Evolutionary conservation across 1,140 invertebrate genomes (phyloP).

Genomic region (Temnothorax longispinosus): DNA sequence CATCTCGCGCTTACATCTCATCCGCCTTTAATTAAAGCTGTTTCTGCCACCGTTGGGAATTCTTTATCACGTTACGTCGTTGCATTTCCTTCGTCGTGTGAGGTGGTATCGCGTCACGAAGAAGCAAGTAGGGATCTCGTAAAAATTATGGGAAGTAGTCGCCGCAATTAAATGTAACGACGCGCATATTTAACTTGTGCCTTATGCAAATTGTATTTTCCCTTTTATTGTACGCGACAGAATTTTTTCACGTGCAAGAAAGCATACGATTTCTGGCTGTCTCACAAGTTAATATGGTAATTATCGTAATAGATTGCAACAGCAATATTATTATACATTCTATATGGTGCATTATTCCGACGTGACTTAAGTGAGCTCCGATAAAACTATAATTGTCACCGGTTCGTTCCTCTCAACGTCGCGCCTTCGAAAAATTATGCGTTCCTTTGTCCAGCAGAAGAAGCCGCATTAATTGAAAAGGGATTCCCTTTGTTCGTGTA

Average conservation of each 20-base stretch:
- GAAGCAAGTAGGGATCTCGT: background rate
- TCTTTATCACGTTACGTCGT: conserved; percentile 34
- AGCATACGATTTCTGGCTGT: background rate
- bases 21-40: conserved; percentile 44
- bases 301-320: conserved; percentile 1
- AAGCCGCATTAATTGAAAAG: conserved; percentile 29
- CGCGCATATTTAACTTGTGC: background rate
- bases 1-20: conserved; percentile 18
- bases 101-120: background rate
- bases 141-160: background rate
- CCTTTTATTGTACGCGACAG: background rate
- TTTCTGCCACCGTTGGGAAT: conserved; percentile 10
- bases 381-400: conserved; percentile 20
- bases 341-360: background rate
- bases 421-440: conserved; percentile 39
- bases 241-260: background rate
- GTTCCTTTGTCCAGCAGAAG: conserved; percentile 39
- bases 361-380: background rate
- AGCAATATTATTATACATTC: conserved; percentile 16
- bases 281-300: background rate
- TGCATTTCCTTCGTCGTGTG: conserved; percentile 18
- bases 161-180: conserved; percentile 34
- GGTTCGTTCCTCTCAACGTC: background rate
- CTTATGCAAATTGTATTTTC: background rate
- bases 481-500: conserved; percentile 31